Base-by-base conservation (phyloP, 1,140 invertebrate species). In the Pissodes strobi region DNA sequence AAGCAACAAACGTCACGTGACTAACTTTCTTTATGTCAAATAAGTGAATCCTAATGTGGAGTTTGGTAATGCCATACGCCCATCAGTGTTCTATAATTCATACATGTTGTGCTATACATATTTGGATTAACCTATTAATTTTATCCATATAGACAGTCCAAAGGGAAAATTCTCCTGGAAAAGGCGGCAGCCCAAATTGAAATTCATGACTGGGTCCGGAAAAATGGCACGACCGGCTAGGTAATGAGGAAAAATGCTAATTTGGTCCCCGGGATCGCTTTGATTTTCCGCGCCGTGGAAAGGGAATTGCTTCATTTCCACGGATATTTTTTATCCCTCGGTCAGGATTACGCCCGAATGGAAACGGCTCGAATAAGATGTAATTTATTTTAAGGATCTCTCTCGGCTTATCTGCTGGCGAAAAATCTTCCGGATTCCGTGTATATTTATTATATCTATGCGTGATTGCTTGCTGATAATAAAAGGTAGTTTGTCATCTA, bases 191-290 rank as follows among this genome's bases (percentile, higher is more conserved):
- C n/a, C 19, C 30, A 63, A 63, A 63, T 63, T 63, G 37, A 56
- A 63, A 63, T 63, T 63, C 61, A 56, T 46, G 39, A 19, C 41
- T 38, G 34, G 18, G 15, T 30, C 49, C 25, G 51, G 49, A 63
- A 63, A 63, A 63, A 63, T 63, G 38, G 37, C 57, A 60, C 39
- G 39, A 15, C 27, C 43, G 25, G 51, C n/a, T n/a, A 45, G 37
- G 49, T 63, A 63, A 63, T 63, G 61, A 55, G 51, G 61, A 63
- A 63, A 63, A 63, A 63, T 63, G 61, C 61, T 63, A 63, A 63
- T 63, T 63, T 41, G 23, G 37, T n/a, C n/a, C n/a, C 18, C 23
- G 15, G 61, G 49, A 55, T 56, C 49, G 51, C 49, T 63, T 63
- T 63, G 61, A 63, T 63, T 63, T 63, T 63, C 61, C 61, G 61